Conservation (phyloP, 2,888 invertebrate species). For the Phortica okadai region DNA sequence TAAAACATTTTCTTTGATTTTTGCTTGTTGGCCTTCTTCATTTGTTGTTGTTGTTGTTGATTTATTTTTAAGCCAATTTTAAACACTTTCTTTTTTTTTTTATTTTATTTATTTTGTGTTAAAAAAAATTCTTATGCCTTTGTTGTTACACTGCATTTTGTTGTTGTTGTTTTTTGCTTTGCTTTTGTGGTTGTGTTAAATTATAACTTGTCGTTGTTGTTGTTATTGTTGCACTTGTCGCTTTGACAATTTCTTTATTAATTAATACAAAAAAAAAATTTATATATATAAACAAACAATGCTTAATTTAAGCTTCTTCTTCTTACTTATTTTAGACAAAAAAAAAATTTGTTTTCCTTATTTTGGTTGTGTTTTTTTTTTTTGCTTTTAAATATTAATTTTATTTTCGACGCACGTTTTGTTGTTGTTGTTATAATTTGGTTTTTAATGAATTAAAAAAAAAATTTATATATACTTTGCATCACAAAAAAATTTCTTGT, state of each 20-base stretch:
- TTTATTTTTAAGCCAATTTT: background rate
- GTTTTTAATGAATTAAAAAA: background rate
- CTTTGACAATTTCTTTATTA: background rate
- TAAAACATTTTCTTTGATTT: slow-evolving; percentile 13
- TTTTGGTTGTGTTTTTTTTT: slow-evolving; percentile 28
- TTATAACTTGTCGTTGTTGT: background rate
- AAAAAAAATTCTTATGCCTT: slow-evolving; percentile 15
- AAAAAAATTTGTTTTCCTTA: slow-evolving; percentile 3
- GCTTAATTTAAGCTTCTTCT: too few species aligned
- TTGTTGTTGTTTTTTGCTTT: slow-evolving; percentile 4
- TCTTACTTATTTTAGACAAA: background rate
- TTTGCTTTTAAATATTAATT: slow-evolving; percentile 24
- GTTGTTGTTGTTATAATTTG: background rate
- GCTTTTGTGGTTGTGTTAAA: slow-evolving; percentile 15
- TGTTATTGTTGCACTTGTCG: slow-evolving; percentile 22
- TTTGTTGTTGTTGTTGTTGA: background rate
- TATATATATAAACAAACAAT: background rate
- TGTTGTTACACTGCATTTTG: background rate
- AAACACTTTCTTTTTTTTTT: background rate
- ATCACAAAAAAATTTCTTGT: slow-evolving; percentile 24
- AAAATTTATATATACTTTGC: too few species aligned
- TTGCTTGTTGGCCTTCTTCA: background rate
- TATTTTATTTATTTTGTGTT: background rate
- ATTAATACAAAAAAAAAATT: background rate
- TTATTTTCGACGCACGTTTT: too few species aligned